Conservation (phyloP, 2,888 invertebrate genomes). For the Agapetus fuscipes region DNA sequence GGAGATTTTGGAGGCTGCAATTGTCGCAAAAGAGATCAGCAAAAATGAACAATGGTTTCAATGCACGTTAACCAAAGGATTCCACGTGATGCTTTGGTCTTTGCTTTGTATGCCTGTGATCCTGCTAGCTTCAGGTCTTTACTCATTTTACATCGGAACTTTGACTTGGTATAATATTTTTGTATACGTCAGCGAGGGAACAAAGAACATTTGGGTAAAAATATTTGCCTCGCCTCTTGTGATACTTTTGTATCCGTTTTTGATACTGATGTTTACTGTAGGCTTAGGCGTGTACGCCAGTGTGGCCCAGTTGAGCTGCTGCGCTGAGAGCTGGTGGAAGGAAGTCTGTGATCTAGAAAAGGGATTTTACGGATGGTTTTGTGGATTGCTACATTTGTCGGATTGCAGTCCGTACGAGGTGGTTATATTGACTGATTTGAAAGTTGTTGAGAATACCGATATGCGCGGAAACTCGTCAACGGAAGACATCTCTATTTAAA, state of each 20-base stretch:
- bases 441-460: slow-evolving; percentile 24
- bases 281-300: slow-evolving; percentile 59
- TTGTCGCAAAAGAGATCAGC: slow-evolving; percentile 47
- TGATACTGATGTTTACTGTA: slow-evolving; percentile 54
- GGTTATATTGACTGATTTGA: slow-evolving; percentile 52
- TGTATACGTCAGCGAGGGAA: slow-evolving; percentile 57
- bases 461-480: slow-evolving; percentile 32
- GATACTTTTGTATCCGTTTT: slow-evolving; percentile 59
- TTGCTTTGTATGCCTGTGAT: slow-evolving; percentile 58
- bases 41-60: slow-evolving; percentile 46
- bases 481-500: slow-evolving; percentile 34
- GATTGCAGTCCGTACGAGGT: slow-evolving; percentile 71
- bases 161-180: slow-evolving; percentile 70
- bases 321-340: slow-evolving; percentile 57
- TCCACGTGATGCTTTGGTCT: slow-evolving; percentile 56
- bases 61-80: slow-evolving; percentile 49
- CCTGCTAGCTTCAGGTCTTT: slow-evolving; percentile 49
- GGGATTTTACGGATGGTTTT: slow-evolving; percentile 71
- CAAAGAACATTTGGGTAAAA: slow-evolving; percentile 51
- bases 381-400: slow-evolving; percentile 53
- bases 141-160: slow-evolving; percentile 67
- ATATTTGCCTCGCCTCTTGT: slow-evolving; percentile 56
- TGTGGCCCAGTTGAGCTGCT: slow-evolving; percentile 58
- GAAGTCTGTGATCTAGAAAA: slow-evolving; percentile 67
- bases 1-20: slow-evolving; percentile 56